These are phyloP conservation scores for Poeciliopsis paucimaculata DNA, from an alignment of 2,797 vertebrate species.

Conservation along the genomic window DNA sequence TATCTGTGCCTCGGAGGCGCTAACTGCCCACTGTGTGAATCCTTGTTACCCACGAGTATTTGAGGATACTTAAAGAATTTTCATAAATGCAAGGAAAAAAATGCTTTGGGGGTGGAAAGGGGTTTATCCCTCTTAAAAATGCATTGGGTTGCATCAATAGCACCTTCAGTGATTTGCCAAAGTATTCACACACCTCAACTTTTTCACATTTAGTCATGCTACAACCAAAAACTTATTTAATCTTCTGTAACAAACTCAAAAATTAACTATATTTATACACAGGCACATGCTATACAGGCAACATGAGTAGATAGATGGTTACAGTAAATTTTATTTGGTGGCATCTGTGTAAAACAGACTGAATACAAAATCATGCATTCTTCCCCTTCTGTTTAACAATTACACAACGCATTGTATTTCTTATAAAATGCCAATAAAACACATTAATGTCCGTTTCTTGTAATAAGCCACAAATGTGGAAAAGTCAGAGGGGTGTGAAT, in stretches of 20 bases:
- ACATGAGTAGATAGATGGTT: not conserved
- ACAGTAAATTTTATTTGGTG: not conserved
- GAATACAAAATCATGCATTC: not conserved
- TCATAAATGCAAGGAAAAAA: constrained; percentile 28
- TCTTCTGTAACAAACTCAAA: not conserved
- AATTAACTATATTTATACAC: not conserved
- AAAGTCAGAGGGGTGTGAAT: not conserved
- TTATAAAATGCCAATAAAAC: not conserved
- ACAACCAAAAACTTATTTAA: not conserved
- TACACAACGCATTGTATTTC: not conserved
- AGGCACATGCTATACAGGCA: not conserved
- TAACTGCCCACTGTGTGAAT: constrained; percentile 47
- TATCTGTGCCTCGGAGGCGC: constrained; percentile 55
- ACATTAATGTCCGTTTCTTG: not conserved
- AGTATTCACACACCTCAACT: constrained; percentile 1
- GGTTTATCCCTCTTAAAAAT: constrained; percentile 13
- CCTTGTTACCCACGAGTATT: constrained; percentile 44
- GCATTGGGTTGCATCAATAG: constrained; percentile 24
- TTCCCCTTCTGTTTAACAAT: not conserved
- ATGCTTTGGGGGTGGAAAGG: constrained; percentile 17
- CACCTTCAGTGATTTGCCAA: constrained; percentile 5
- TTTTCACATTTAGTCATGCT: not conserved
- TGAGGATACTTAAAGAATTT: constrained; percentile 49
- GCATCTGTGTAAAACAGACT: not conserved
- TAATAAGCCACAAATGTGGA: not conserved